Base-by-base conservation (phyloP, 2,113 vertebrate genomes). In the Piliocolobus tephrosceles region DNA sequence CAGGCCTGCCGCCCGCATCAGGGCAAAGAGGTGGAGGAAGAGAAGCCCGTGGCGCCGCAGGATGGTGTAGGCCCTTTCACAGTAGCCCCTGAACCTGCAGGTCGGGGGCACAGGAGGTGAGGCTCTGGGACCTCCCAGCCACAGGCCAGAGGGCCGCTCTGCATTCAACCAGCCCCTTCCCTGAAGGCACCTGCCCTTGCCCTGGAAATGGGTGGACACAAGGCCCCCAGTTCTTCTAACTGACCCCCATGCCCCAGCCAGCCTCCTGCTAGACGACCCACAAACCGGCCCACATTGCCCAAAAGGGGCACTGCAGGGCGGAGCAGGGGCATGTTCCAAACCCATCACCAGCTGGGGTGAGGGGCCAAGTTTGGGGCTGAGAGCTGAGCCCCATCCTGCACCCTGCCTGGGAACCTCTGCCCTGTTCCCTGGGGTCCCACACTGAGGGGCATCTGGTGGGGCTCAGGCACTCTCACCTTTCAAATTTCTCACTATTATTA, bases 1-100 rank as follows among this genome's bases (percentile, higher is more conserved):
- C 90, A 99, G 98, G 30, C 99, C 99, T 0, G 99, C 99, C 27
- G 99, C 99, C 98, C 99, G 99, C 99, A 99, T 99, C 98, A 99
- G 99, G 75, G 99, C 99, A 76, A 99, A 99, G 86, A 99, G 99
- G 97, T 99, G 99, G 47, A 99, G 99, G 95, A 99, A 99, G 95
- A 99, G 99, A 27, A 98, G 99, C 66, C 99, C 99, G 0, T 99
- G 99, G 88, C 99, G 98, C 97, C 99, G 99, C 86, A 99, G 98
- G 96, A 99, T 99, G 98, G 99, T 99, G 64, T 99, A 99, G 92
- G 99, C 99, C 20, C 97, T 98, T 94, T 99, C 99, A 76, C 99
- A 99, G 96, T 99, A 99, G 75, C 99, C 99, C 55, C 99, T 99
- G 98, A 99, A 99, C 97, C 99, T 99, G 98, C 5, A 20, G 45